Evolutionary conservation across 2,113 vertebrate genomes (phyloP).

Genomic region (Montifringilla adamsi): DNA sequence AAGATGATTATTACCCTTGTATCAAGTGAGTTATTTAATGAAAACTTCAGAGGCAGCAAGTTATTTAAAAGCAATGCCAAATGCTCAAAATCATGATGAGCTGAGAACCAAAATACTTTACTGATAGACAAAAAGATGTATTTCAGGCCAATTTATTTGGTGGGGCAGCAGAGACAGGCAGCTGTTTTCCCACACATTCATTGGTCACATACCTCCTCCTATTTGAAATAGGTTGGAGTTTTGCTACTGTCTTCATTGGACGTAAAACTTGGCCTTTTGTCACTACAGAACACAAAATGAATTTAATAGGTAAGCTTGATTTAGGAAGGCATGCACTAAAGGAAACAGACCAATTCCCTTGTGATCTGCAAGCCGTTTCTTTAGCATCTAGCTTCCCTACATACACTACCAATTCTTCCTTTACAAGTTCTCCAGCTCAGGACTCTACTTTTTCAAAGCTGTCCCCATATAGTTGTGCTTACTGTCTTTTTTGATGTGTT

Average conservation of each 20-base stretch:
- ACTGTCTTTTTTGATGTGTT: not conserved
- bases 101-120: not conserved
- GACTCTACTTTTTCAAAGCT: not conserved
- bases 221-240: not conserved
- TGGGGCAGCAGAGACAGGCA: not conserved
- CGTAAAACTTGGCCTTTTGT: not conserved
- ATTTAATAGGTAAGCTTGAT: not conserved
- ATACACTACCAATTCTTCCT: not conserved
- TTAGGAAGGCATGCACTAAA: not conserved
- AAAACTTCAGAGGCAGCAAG: not conserved
- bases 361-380: not conserved
- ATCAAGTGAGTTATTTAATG: conserved; percentile 21
- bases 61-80: not conserved
- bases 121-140: not conserved
- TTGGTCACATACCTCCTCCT: not conserved
- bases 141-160: not conserved
- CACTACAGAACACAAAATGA: not conserved
- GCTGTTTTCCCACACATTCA: not conserved
- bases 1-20: conserved; percentile 15
- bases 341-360: not conserved
- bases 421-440: not conserved
- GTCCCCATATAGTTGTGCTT: not conserved
- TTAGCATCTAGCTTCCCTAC: not conserved
- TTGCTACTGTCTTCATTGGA: not conserved
- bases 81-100: not conserved